phyloP scores from a whole-genome alignment of 2,888 invertebrate genomes.

The Cataglyphis albicans region DNA sequence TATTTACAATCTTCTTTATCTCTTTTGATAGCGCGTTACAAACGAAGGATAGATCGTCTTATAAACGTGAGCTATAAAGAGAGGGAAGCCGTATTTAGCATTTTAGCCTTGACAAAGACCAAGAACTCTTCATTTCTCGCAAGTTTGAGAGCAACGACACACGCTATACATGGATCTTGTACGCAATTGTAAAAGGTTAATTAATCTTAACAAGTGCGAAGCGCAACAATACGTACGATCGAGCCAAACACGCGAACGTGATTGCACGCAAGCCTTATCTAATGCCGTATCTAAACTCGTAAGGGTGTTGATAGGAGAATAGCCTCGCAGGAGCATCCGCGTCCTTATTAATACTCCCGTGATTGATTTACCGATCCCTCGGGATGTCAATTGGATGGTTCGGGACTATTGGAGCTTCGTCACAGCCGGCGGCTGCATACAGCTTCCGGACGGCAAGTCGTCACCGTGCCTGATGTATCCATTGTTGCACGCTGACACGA shows the following conservation, averaged over 20 bases:
- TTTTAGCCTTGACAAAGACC: slow-evolving; percentile 39
- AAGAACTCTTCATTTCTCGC: slow-evolving; percentile 29
- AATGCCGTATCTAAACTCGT: background rate
- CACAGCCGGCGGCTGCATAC: slow-evolving; percentile 4
- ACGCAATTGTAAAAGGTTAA: slow-evolving; percentile 27
- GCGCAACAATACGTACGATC: background rate
- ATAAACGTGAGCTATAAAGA: slow-evolving; percentile 4
- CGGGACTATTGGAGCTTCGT: slow-evolving; percentile 4
- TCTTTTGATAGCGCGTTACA: background rate
- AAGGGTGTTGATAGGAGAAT: background rate
- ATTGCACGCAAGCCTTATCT: background rate
- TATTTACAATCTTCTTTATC: slow-evolving; percentile 34
- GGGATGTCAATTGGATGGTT: slow-evolving; percentile 45
- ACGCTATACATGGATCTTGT: background rate
- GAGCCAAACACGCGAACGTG: background rate
- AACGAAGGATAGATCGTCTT: slow-evolving; percentile 23
- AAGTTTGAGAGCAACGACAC: slow-evolving; percentile 22
- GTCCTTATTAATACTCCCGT: slow-evolving; percentile 30
- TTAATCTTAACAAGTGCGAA: slow-evolving; percentile 27
- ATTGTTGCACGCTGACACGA: slow-evolving; percentile 49
- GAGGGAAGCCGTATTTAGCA: background rate
- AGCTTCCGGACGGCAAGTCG: slow-evolving; percentile 27
- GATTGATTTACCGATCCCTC: slow-evolving; percentile 50
- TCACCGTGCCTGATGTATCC: slow-evolving; percentile 46
- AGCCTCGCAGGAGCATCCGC: background rate